These are phyloP conservation scores for Psittacula echo DNA, from an alignment of 2,797 vertebrate genomes.

Conservation along the genomic window DNA sequence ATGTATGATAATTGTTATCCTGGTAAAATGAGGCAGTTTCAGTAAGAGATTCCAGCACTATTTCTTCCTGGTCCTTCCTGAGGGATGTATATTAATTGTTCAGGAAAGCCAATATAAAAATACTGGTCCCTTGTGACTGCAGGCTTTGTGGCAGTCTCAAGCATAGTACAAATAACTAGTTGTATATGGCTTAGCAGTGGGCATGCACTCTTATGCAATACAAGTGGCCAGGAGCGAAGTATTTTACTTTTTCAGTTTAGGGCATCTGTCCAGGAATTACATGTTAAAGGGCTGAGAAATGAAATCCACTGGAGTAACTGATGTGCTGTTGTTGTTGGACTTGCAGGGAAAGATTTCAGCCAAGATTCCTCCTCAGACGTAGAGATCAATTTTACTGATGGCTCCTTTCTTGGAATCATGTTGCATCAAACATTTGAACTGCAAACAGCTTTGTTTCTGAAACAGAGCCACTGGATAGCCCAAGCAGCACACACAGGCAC, in stretches of 20 bases:
- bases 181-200: not conserved
- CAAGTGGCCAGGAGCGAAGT: not conserved
- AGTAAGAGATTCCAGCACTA: not conserved
- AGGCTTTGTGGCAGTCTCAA: constrained; percentile 21
- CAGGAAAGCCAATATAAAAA: constrained; percentile 47
- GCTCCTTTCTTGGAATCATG: constrained; percentile 36
- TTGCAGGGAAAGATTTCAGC: not conserved
- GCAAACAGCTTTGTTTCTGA: not conserved
- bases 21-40: not conserved
- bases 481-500: not conserved
- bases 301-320: constrained; percentile 53
- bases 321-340: constrained; percentile 64
- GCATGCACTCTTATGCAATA: constrained; percentile 1
- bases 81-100: constrained; percentile 53
- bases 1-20: not conserved
- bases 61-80: not conserved
- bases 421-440: not conserved
- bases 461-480: accelerated
- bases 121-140: not conserved
- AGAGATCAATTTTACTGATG: constrained; percentile 60
- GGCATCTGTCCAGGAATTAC: constrained; percentile 57
- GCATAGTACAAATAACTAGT: not conserved
- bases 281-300: constrained; percentile 52
- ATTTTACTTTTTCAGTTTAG: constrained; percentile 33
- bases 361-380: constrained; percentile 42